phyloP scores from a whole-genome alignment of 2,888 invertebrate species.

The Cephus sareptanus region DNA sequence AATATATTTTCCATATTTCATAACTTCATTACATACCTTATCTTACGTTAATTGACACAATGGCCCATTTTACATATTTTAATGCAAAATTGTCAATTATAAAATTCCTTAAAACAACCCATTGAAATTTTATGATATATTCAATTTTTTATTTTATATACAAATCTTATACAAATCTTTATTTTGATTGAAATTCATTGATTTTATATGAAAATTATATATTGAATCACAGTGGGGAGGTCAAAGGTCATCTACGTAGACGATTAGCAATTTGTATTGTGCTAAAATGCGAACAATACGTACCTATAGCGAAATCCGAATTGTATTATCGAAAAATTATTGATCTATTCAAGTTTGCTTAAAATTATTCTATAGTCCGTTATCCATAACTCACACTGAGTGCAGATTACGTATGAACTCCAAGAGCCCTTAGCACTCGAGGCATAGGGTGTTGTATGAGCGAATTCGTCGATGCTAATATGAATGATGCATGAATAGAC shows the following conservation, averaged over 20 bases:
- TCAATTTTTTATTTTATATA: neutral
- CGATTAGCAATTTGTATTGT: neutral
- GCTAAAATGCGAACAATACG: neutral
- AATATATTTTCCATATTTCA: neutral
- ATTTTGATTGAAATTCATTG: neutral
- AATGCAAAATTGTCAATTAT: neutral
- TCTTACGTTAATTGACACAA: neutral
- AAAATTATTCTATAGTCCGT: neutral
- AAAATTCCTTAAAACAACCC: neutral
- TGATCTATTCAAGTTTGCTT: neutral
- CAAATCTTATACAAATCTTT: neutral
- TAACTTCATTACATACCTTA: neutral
- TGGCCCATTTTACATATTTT: neutral
- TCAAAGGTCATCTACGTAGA: neutral
- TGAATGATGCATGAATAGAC: neutral
- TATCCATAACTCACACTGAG: neutral
- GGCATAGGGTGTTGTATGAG: neutral
- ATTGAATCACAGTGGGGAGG: neutral
- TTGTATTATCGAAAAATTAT: neutral
- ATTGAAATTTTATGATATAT: neutral
- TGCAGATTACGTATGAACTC: neutral
- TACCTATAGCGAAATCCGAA: neutral
- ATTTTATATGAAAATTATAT: neutral
- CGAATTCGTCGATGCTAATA: neutral
- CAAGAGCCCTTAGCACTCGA: neutral